Evolutionary conservation across 37 sponge, comb jelly and placozoan species (phyloP).

Genomic region (Cladorhizidae sp.): DNA sequence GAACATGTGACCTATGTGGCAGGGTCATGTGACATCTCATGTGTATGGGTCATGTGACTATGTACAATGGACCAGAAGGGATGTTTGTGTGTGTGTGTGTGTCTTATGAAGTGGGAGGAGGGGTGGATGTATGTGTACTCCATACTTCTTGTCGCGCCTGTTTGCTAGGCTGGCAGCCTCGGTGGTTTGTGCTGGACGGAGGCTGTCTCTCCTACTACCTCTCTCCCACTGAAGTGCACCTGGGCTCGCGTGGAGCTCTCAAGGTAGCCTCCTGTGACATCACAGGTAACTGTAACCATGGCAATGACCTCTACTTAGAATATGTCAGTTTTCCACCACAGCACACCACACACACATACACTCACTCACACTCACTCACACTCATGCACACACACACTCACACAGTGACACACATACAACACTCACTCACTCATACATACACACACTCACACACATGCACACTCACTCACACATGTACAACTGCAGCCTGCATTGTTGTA

Average conservation of each 20-base stretch:
- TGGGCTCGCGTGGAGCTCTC: constrained; percentile 80
- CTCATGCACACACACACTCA: background rate
- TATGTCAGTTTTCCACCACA: too few relatives aligned
- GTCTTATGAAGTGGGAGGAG: too few relatives aligned
- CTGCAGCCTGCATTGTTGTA: too few relatives aligned
- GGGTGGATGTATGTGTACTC: background rate
- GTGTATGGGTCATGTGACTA: too few relatives aligned
- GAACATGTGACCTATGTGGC: too few relatives aligned
- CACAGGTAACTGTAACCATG: constrained; percentile 36
- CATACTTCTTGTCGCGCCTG: background rate
- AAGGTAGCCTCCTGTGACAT: constrained; percentile 81
- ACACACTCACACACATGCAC: too few relatives aligned
- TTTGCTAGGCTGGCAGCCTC: constrained; percentile 84
- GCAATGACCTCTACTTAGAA: too few relatives aligned
- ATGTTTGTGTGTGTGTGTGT: background rate
- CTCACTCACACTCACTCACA: too few relatives aligned
- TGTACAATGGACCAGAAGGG: too few relatives aligned
- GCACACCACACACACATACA: background rate
- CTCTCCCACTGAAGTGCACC: constrained; percentile 67
- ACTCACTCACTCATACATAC: too few relatives aligned
- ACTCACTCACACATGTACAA: too few relatives aligned
- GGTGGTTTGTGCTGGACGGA: constrained; percentile 85
- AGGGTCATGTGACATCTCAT: too few relatives aligned
- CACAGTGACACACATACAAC: background rate
- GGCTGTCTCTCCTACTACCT: constrained; percentile 89